Base-by-base conservation (phyloP, 2,113 vertebrate genomes). In the Cinclus cinclus region DNA sequence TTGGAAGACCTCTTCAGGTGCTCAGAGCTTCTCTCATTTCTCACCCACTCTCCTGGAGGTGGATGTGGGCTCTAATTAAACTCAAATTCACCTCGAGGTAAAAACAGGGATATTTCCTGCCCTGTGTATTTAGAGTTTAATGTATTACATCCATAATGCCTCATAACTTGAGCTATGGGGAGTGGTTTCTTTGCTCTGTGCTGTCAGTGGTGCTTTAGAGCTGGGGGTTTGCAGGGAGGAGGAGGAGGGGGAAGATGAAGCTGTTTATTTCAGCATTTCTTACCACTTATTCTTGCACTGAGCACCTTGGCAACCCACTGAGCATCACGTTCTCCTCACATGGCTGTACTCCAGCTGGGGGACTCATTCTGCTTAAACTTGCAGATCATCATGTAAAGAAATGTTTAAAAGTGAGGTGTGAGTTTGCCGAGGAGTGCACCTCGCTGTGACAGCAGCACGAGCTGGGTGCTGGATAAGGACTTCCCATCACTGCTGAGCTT, bases 241-340 rank as follows among this genome's bases (percentile, higher is more conserved):
- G 69, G 83, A 58, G 71, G 83, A 83, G 81, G 59, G 27, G 78
- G 85, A 64, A 15, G 93, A 60, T 65, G 83, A 74, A 92, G 76
- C 76, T 77, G 49, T 83, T 88, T 49, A 62, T 80, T 53, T 85
- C 59, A 46, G 67, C 78, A 87, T 60, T 63, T 90, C 82, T 53
- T n/a, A 60, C 35, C 84, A 30, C 56, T 3, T 11, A 24, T n/a
- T 41, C 65, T 22, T 19, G 46, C 47, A 24, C 53, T 2, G 6
- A 82, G 70, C 35, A 44, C 82, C 87, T 56, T 27, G 47, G 56
- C 84, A 91, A 49, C 78, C 44, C 78, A 15, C 71, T 7, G 50
- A 88, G 76, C 58, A 10, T 74, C 94, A 42, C 16, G 9, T 89
- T 79, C 41, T 64, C 47, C 68, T 67, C 55, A 8, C 15, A 1